Evolutionary conservation across 2,888 invertebrate genomes (phyloP).

Genomic region (Apantesis nais): DNA sequence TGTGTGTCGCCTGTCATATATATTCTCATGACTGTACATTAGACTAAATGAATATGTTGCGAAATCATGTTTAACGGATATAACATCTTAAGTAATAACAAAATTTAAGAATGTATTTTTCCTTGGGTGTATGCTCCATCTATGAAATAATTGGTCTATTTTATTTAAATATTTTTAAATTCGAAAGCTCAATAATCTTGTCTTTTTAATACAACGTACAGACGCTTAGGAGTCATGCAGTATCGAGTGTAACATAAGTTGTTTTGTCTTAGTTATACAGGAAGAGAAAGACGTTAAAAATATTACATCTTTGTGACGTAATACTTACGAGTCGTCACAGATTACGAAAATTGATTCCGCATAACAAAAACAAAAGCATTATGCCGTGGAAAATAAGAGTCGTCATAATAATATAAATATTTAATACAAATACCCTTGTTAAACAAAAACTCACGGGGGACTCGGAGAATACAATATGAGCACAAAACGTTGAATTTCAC

Average conservation of each 20-base stretch:
- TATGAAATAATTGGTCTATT: too few relatives aligned
- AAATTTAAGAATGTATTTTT: too few relatives aligned
- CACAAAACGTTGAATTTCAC: slow-evolving; percentile 38
- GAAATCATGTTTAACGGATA: too few relatives aligned
- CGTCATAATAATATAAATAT: slow-evolving; percentile 12
- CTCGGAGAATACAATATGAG: slow-evolving; percentile 19
- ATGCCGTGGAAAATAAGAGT: neutral
- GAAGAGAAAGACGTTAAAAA: neutral
- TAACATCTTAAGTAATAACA: too few relatives aligned
- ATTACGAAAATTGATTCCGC: slow-evolving; percentile 4
- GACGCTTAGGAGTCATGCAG: too few relatives aligned
- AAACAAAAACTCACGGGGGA: slow-evolving; percentile 44
- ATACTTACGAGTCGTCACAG: neutral
- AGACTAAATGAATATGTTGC: too few relatives aligned
- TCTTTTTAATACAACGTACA: too few relatives aligned
- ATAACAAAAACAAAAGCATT: slow-evolving; percentile 2
- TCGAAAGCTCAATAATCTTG: too few relatives aligned
- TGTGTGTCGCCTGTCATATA: neutral
- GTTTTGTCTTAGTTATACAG: neutral
- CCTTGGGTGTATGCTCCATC: too few relatives aligned
- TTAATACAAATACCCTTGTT: slow-evolving; percentile 19
- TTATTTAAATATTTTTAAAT: too few relatives aligned
- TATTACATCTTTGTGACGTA: neutral
- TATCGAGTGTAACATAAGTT: too few relatives aligned
- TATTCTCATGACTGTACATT: neutral